phyloP scores from a whole-genome alignment of 37 sponge, comb jelly and placozoan genomes.

The Eunapius fragilis region DNA sequence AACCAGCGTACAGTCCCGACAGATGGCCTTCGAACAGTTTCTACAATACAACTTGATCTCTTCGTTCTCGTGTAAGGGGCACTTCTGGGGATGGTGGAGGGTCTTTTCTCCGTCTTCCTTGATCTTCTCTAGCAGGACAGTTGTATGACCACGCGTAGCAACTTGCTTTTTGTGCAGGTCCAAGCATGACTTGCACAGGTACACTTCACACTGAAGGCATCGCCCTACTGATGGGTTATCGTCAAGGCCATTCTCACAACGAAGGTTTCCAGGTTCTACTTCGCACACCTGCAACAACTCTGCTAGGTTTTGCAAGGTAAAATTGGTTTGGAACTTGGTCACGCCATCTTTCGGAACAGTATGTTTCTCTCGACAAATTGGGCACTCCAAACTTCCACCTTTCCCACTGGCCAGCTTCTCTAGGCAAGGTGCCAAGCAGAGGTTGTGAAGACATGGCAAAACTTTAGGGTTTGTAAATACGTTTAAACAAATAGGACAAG shows the following conservation, averaged over 20 bases:
- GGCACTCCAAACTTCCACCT: not conserved
- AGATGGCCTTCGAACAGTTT: slow-evolving; percentile 19
- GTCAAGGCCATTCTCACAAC: not conserved
- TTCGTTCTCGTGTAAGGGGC: slow-evolving; percentile 9
- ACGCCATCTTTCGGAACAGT: not conserved
- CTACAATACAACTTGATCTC: slow-evolving; percentile 24
- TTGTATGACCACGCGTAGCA: not conserved
- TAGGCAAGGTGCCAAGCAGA: not conserved
- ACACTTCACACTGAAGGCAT: slow-evolving; percentile 1
- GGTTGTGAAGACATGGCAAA: not conserved
- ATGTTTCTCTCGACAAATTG: not conserved
- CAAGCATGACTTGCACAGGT: not conserved
- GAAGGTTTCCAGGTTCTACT: not conserved
- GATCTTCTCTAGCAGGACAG: not conserved
- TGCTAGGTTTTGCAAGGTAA: not conserved
- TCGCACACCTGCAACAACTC: not conserved
- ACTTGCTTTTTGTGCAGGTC: not conserved
- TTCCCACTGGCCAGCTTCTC: not conserved
- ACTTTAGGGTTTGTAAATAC: not conserved
- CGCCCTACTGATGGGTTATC: not conserved
- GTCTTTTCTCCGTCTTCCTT: not conserved
- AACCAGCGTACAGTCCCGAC: slow-evolving; percentile 41
- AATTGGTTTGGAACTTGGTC: not conserved
- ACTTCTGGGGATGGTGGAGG: not conserved
- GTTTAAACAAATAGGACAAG: not conserved